A percentile compares a stretch with the other conserved stretches of the same genome.
Evolutionary conservation across 23 tunicate genomes (phyloP).

Genomic region (Halocynthia roretzi): DNA sequence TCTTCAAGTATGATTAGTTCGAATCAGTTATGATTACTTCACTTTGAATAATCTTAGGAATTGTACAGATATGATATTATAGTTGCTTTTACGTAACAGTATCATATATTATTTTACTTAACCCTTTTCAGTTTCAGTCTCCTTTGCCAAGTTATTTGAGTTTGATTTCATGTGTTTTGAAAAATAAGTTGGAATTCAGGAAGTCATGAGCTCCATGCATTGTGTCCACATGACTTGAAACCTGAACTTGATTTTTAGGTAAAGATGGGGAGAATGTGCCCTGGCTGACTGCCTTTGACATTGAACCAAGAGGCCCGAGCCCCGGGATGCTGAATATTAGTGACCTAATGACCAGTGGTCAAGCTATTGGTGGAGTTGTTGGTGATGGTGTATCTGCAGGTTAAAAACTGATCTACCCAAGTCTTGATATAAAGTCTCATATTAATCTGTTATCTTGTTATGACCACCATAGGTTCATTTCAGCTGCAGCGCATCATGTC

Average conservation of each 20-base stretch:
- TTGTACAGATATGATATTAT: no score
- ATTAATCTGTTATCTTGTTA: no score
- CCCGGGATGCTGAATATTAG: slow-evolving; percentile 91
- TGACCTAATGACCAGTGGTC: slow-evolving; percentile 86
- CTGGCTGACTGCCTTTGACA: slow-evolving; percentile 81
- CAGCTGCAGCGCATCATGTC: slow-evolving; percentile 94
- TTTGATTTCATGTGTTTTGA: no score
- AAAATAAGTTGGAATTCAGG: no score
- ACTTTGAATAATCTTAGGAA: no score
- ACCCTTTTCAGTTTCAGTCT: no score
- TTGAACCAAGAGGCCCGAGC: slow-evolving; percentile 88
- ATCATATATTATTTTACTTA: no score
- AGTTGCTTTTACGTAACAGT: no score
- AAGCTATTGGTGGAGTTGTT: slow-evolving; percentile 95
- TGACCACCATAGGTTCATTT: slow-evolving; percentile 82
- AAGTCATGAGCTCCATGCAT: no score
- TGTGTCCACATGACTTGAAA: no score
- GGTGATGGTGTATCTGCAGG: slow-evolving; percentile 89
- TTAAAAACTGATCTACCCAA: background rate
- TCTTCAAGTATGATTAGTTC: slow-evolving; percentile 46
- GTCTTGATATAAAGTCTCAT: no score
- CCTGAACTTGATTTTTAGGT: slow-evolving; percentile 7
- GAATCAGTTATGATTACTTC: background rate
- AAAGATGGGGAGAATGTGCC: slow-evolving; percentile 86
- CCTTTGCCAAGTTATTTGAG: no score